Evolutionary conservation across 2,113 vertebrate species (phyloP).

Genomic region (Daubentonia madagascariensis): DNA sequence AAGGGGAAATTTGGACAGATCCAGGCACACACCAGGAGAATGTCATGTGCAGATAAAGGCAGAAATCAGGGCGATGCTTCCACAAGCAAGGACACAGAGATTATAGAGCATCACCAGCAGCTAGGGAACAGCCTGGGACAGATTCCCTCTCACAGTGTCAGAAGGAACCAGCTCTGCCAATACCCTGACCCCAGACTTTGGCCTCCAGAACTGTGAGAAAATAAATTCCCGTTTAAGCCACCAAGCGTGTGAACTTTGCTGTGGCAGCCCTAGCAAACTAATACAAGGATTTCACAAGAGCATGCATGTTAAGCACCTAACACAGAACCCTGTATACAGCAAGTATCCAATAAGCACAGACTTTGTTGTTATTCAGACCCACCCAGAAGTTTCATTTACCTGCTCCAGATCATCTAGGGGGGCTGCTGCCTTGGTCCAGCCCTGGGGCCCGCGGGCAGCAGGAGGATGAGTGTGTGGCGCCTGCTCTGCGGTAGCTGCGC

Average conservation of each 20-base stretch:
- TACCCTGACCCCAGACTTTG: accelerated
- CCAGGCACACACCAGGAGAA: background rate
- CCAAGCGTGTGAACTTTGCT: accelerated
- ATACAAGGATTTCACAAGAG: accelerated
- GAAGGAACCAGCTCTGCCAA: too few relatives aligned
- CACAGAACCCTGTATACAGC: accelerated
- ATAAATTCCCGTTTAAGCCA: accelerated
- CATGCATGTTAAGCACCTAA: accelerated
- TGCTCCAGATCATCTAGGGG: accelerated
- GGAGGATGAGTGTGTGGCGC: accelerated
- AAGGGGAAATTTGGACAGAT: background rate
- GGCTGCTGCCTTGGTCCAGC: accelerated
- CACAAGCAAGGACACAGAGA: accelerated
- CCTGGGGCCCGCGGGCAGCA: accelerated
- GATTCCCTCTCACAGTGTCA: background rate
- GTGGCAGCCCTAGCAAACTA: accelerated
- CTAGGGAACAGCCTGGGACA: accelerated
- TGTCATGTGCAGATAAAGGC: accelerated
- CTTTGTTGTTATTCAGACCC: accelerated
- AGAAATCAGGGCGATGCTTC: accelerated
- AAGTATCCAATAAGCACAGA: accelerated
- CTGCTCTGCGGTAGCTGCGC: accelerated
- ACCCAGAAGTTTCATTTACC: accelerated
- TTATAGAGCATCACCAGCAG: background rate
- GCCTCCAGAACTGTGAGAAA: background rate